Percentiles rank a stretch among this genome's conserved stretches.
Evolutionary conservation across 2,888 invertebrate genomes (phyloP).

Genomic region (Mesoligia furuncula): DNA sequence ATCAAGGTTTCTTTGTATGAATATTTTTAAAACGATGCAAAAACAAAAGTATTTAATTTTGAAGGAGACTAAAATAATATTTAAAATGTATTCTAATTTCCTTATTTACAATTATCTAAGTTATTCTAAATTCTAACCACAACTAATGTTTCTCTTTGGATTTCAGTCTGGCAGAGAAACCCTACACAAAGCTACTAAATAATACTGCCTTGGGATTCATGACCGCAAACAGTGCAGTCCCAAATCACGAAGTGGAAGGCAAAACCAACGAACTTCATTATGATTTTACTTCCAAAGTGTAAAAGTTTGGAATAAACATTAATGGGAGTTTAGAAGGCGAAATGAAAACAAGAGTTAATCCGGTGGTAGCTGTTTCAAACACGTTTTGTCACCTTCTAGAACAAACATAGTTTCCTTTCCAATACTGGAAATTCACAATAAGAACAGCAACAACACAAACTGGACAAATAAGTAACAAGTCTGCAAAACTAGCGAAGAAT

Average conservation of each 20-base stretch:
- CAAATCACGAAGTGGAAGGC: conserved; percentile 48
- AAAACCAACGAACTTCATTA: conserved; percentile 37
- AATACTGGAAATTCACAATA: conserved; percentile 1
- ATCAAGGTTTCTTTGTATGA: background rate
- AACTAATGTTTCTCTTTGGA: conserved; percentile 36
- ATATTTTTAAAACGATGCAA: background rate
- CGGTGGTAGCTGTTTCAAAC: conserved; percentile 8
- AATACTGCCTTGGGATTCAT: conserved; percentile 49
- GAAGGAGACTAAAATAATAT: background rate
- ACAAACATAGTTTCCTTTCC: background rate
- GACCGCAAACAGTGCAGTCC: conserved; percentile 53
- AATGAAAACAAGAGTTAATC: conserved; percentile 42
- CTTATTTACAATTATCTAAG: conserved; percentile 16
- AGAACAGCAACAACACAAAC: background rate
- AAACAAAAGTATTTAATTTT: conserved; percentile 7
- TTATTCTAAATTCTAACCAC: conserved; percentile 31
- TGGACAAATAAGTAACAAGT: conserved; percentile 11
- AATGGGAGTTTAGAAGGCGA: conserved; percentile 26
- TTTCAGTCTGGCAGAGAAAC: conserved; percentile 34
- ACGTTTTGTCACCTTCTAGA: conserved; percentile 4
- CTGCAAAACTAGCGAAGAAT: conserved; percentile 19
- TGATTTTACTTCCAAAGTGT: conserved; percentile 30
- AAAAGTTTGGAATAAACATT: conserved; percentile 36
- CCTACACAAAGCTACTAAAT: conserved; percentile 54
- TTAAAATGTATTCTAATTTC: background rate